A percentile compares a stretch with the other conserved stretches of the same genome.
Conservation (phyloP, 2,797 vertebrate species). For the Odontamblyopus lacepedii region DNA sequence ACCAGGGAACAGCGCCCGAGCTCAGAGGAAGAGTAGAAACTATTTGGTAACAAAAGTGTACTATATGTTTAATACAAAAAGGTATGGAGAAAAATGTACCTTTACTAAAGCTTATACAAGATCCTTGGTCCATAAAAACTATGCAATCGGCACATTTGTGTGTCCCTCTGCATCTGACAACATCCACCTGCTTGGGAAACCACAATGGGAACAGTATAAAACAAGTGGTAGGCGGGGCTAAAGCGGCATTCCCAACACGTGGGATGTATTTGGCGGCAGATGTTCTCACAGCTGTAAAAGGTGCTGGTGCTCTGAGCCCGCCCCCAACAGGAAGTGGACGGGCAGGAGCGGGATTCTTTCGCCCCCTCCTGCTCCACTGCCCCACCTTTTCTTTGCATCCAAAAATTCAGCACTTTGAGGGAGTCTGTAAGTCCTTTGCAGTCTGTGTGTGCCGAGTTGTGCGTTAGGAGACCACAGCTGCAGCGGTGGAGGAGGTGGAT, state of each 20-base stretch:
- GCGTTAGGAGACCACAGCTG: constrained; percentile 97
- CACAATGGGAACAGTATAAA: constrained; percentile 75
- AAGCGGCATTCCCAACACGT: constrained; percentile 64
- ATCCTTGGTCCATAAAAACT: constrained; percentile 99
- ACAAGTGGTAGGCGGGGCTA: constrained; percentile 38
- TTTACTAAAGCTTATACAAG: constrained; percentile 99
- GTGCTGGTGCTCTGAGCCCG: constrained; percentile 79
- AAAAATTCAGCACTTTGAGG: constrained; percentile 76
- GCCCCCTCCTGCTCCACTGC: constrained; percentile 41
- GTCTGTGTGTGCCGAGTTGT: constrained; percentile 61
- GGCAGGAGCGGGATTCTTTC: constrained; percentile 59
- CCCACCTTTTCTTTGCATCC: constrained; percentile 62
- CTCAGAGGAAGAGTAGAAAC: constrained; percentile 92
- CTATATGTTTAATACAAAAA: constrained; percentile 98
- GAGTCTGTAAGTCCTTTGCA: constrained; percentile 78
- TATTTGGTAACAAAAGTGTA: constrained; percentile 99
- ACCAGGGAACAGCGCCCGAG: constrained; percentile 81
- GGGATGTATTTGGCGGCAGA: constrained; percentile 52
- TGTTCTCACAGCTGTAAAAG: constrained; percentile 71
- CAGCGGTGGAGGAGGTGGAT: constrained; percentile 82
- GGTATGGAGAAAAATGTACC: constrained; percentile 99
- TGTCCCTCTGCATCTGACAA: constrained; percentile 85
- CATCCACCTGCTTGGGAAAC: constrained; percentile 80
- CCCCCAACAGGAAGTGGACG: constrained; percentile 79
- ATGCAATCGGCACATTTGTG: constrained; percentile 84